phyloP scores from a whole-genome alignment of 2,888 invertebrate species.

The Pammene fasciana region DNA sequence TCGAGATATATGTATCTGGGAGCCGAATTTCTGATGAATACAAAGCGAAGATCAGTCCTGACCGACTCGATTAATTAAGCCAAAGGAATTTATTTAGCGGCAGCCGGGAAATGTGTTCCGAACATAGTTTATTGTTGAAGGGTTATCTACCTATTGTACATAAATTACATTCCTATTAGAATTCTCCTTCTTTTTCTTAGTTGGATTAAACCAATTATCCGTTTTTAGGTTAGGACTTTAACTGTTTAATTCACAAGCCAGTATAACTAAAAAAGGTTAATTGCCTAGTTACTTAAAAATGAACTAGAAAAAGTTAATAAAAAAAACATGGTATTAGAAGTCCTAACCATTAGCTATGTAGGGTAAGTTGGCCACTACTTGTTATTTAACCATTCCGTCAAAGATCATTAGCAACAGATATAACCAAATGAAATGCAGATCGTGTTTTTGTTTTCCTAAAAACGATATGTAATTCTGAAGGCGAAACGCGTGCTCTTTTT shows the following conservation, averaged over 20 bases:
- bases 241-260: too few relatives aligned
- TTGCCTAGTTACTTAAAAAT: too few relatives aligned
- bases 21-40: constrained; percentile 28
- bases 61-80: constrained; percentile 39
- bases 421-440: constrained; percentile 9
- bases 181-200: constrained; percentile 3
- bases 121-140: constrained; percentile 35
- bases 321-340: too few relatives aligned
- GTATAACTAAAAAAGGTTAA: too few relatives aligned
- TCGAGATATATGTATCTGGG: constrained; percentile 12
- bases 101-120: constrained; percentile 27
- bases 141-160: constrained; percentile 2
- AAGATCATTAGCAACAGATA: too few relatives aligned
- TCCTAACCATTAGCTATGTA: too few relatives aligned
- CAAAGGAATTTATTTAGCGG: constrained; percentile 26
- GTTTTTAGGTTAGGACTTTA: too few relatives aligned
- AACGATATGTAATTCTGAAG: constrained; percentile 37
- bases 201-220: background rate
- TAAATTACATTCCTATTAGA: constrained; percentile 1
- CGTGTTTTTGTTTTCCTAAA: constrained; percentile 25
- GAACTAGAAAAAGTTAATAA: too few relatives aligned
- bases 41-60: constrained; percentile 32
- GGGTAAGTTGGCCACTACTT: too few relatives aligned
- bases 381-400: too few relatives aligned
- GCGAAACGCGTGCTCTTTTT: constrained; percentile 49